Evolutionary conservation across 2,113 vertebrate genomes (phyloP).

Genomic region (Alosa alosa): DNA sequence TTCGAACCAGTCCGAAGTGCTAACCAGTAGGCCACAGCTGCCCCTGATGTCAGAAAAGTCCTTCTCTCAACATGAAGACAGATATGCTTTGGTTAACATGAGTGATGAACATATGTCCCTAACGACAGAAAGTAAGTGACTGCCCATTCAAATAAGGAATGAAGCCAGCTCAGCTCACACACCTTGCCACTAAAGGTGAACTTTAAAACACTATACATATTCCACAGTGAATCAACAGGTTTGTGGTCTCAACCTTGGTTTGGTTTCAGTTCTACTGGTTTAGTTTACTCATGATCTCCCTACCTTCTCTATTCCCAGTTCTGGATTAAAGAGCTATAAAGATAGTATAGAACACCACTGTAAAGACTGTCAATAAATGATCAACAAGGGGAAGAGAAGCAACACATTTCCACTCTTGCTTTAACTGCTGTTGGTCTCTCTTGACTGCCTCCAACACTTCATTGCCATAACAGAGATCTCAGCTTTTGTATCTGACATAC

Average conservation of each 20-base stretch:
- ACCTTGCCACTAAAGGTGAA: background rate
- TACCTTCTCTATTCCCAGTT: background rate
- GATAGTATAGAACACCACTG: too few relatives aligned
- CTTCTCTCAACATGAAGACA: background rate
- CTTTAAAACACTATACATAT: background rate
- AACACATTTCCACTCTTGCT: background rate
- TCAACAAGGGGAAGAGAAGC: too few relatives aligned
- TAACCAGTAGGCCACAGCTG: too few relatives aligned
- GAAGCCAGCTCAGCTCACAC: background rate
- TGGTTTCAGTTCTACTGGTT: background rate
- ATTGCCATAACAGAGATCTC: background rate
- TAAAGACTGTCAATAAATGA: too few relatives aligned
- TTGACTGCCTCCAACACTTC: background rate
- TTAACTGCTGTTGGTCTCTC: background rate
- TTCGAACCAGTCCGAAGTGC: too few relatives aligned
- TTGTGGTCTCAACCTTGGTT: background rate
- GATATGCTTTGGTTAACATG: background rate
- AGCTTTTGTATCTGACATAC: background rate
- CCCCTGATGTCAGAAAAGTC: too few relatives aligned
- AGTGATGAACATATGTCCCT: background rate
- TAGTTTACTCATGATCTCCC: background rate
- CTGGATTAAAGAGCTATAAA: too few relatives aligned
- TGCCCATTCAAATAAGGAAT: background rate
- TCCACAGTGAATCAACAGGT: background rate
- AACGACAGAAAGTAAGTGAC: background rate